Percentiles rank a stretch among this genome's conserved stretches.
Evolutionary conservation across 2,888 invertebrate genomes (phyloP).

Genomic region (Thumatha senex): DNA sequence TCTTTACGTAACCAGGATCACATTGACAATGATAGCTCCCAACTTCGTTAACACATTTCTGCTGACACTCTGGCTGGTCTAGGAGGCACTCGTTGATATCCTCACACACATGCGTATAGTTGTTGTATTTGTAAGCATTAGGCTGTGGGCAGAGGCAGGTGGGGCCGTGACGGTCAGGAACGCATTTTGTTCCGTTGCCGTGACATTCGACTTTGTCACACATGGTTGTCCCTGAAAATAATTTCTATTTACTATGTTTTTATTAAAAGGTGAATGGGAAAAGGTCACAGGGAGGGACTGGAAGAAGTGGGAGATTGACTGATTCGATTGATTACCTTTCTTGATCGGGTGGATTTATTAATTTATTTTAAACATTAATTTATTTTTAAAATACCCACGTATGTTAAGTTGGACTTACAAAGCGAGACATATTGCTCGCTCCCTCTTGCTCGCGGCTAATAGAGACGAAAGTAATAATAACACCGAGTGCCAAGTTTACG

Average conservation of each 20-base stretch:
- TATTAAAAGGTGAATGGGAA: no score
- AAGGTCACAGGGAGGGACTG: no score
- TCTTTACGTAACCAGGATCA: constrained; percentile 64
- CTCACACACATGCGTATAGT: constrained; percentile 60
- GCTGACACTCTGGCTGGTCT: constrained; percentile 86
- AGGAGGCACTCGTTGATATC: constrained; percentile 86
- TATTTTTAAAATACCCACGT: no score
- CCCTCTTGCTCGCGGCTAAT: no score
- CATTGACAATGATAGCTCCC: constrained; percentile 86
- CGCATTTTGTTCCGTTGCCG: constrained; percentile 44
- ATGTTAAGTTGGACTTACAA: no score
- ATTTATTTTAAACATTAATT: no score
- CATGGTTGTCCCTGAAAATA: constrained; percentile 57
- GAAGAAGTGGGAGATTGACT: no score
- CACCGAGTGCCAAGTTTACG: no score
- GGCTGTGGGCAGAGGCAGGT: constrained; percentile 81
- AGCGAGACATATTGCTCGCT: no score
- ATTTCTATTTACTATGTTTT: not conserved
- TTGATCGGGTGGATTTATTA: no score
- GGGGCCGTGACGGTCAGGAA: constrained; percentile 54
- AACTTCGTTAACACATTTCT: constrained; percentile 84
- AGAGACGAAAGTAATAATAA: no score
- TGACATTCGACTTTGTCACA: constrained; percentile 57
- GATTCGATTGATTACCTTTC: no score
- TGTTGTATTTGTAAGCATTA: constrained; percentile 61